Conservation (phyloP, 92 coral and sea anemone genomes). For the Metridium senile region DNA sequence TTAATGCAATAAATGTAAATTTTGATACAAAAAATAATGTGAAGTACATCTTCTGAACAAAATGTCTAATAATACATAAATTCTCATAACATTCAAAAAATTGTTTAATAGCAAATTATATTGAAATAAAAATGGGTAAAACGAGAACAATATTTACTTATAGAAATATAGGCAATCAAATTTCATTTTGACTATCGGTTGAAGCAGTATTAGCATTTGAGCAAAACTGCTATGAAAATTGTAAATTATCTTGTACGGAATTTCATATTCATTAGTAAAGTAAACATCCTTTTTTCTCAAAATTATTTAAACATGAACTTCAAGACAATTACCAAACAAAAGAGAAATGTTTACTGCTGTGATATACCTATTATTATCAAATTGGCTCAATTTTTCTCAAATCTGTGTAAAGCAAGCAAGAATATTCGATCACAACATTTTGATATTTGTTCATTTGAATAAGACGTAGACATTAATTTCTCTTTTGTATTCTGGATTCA, state of each 20-base stretch:
- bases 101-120: no score
- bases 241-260: not conserved
- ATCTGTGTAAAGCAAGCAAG: not conserved
- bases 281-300: not conserved
- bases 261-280: not conserved
- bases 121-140: no score
- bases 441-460: not conserved
- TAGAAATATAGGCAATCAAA: no score
- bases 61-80: no score
- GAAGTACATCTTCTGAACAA: no score
- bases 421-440: not conserved
- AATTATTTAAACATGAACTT: not conserved
- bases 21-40: no score
- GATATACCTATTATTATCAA: not conserved
- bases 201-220: not conserved
- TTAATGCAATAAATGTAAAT: no score
- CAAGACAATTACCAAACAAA: not conserved
- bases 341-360: constrained; percentile 1
- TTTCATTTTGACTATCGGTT: no score
- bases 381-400: not conserved
- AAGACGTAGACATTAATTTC: not conserved
- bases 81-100: no score
- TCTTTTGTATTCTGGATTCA: not conserved
- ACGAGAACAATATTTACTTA: no score
- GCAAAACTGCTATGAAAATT: not conserved